Percentiles rank a stretch among this genome's conserved stretches.
phyloP scores from a whole-genome alignment of 2,113 vertebrate species.

The Tympanuchus pallidicinctus region DNA sequence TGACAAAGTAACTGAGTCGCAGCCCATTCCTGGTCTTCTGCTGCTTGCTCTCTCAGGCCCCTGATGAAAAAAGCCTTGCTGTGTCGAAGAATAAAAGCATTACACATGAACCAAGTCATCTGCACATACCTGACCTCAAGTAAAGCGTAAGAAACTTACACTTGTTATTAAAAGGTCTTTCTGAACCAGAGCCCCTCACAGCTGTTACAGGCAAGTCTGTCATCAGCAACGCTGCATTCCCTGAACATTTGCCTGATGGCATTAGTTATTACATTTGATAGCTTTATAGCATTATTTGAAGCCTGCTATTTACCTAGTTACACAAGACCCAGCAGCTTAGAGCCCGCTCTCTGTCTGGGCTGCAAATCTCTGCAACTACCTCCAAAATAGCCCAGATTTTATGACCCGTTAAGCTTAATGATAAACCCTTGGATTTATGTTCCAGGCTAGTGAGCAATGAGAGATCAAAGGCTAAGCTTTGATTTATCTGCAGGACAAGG shows the following conservation, averaged over 20 bases:
- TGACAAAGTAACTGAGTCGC: not conserved
- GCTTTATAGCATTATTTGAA: slow-evolving; percentile 67
- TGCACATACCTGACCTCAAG: accelerated
- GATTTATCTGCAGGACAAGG: not conserved
- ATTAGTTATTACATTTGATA: slow-evolving; percentile 62
- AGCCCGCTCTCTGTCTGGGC: not conserved
- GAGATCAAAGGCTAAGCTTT: slow-evolving; percentile 45
- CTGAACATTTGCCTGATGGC: not conserved
- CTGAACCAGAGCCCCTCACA: accelerated
- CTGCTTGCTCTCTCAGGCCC: not conserved
- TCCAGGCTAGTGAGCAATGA: not conserved
- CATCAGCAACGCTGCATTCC: not conserved
- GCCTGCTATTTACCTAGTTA: slow-evolving; percentile 70
- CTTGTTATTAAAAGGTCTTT: not conserved
- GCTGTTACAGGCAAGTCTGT: not conserved
- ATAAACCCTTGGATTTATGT: slow-evolving; percentile 61
- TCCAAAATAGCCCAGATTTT: slow-evolving; percentile 66
- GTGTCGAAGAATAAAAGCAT: not conserved
- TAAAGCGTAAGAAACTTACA: not conserved
- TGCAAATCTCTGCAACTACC: slow-evolving; percentile 55
- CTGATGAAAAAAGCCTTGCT: accelerated
- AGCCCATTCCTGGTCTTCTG: not conserved
- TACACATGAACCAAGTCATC: accelerated
- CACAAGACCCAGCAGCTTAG: not conserved
- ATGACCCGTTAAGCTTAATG: slow-evolving; percentile 50